Evolutionary conservation across 2,888 invertebrate species (phyloP), one percentile per base, ranked within the genome.

Genomic region (Cantharis flavilabris): DNA sequence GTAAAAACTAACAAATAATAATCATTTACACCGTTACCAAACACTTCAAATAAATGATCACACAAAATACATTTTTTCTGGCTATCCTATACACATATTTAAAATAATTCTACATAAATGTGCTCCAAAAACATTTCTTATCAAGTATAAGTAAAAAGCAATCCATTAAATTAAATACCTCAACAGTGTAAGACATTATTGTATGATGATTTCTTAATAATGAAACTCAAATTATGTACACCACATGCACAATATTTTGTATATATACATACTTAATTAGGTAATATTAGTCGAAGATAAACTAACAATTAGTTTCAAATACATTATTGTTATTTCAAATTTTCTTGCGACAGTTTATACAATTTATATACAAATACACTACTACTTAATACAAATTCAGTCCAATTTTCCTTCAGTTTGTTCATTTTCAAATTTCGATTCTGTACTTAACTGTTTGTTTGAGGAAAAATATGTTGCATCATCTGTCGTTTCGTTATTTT

Each of bases 391-490:
- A 80, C 64, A 74, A 77, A 75, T 80, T 84, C 84, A 84, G 84
- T 86, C 84, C 78, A 85, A 84, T 84, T 85, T 84, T 83, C 82
- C 82, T 72, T 81, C 82, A 67, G 81, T 84, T 30, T 74, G 79
- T 69, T 79, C 78, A 67, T 73, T 80, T 69, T 79, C 81, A 16
- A 79, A 70, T 70, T 75, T 64, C 65, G 77, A 76, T 76, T 74
- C 73, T n/a, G 69, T n/a, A 20, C n/a, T 63, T 20, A 33, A 71
- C 13, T 71, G 33, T 74, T 77, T 77, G 9, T 63, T 67, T 33
- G 77, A 71, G 11, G 62, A 63, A 30, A 76, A 71, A 67, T 73
- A 71, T 10, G 49, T 49, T 33, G 33, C 33, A 33, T 73, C 28
- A 30, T 73, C 71, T 64, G 20, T n/a, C 30, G 64, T 71, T 69